Conservation (phyloP, 2,888 invertebrate genomes). For the Cremastinae sp. region DNA sequence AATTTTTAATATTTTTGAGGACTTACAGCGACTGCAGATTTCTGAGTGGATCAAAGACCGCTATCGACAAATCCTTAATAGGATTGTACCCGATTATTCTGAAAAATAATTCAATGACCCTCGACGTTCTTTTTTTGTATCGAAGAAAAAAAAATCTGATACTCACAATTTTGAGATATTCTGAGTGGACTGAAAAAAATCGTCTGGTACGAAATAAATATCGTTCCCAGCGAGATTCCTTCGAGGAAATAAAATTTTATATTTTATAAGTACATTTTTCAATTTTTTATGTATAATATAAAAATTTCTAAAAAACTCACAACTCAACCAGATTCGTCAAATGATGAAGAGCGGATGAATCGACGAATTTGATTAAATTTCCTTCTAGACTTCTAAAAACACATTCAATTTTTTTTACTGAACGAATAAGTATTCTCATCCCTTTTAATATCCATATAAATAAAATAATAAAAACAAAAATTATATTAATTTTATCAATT, state of each 20-base stretch:
- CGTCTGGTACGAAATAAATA: slow-evolving; percentile 78
- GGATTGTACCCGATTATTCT: slow-evolving; percentile 77
- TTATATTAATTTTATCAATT: no score
- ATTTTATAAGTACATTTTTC: no score
- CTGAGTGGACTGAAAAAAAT: slow-evolving; percentile 78
- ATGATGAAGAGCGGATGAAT: slow-evolving; percentile 80
- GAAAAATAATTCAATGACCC: slow-evolving; percentile 37
- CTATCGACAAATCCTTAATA: slow-evolving; percentile 69
- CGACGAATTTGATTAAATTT: slow-evolving; percentile 80
- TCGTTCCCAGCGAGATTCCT: slow-evolving; percentile 81
- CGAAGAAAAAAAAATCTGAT: slow-evolving; percentile 30
- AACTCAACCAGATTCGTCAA: slow-evolving; percentile 80
- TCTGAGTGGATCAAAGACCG: slow-evolving; percentile 71
- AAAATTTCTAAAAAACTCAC: slow-evolving; percentile 78
- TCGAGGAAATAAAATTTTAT: slow-evolving; percentile 63
- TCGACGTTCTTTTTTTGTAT: neutral
- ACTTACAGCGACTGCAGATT: slow-evolving; percentile 78
- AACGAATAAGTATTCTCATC: no score
- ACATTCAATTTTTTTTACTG: slow-evolving; percentile 3
- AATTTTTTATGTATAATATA: neutral
- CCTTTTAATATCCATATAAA: no score
- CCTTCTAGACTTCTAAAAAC: slow-evolving; percentile 74
- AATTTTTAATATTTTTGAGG: slow-evolving; percentile 46
- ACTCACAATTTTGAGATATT: slow-evolving; percentile 82
- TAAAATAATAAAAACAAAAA: no score